These are phyloP conservation scores for Drosophila greeni DNA, from an alignment of 2,888 invertebrate genomes.

Conservation along the genomic window DNA sequence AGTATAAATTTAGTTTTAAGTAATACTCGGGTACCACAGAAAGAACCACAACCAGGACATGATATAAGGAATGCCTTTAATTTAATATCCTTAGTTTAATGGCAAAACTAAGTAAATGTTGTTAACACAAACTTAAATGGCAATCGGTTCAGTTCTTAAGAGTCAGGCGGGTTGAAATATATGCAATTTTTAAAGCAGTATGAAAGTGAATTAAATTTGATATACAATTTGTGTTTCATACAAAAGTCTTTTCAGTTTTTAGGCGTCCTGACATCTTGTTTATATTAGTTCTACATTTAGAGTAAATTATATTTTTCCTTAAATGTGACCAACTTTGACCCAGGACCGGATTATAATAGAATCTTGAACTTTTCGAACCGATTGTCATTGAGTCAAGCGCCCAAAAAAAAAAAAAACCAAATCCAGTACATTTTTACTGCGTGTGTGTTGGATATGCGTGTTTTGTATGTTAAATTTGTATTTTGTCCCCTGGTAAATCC, in stretches of 20 bases:
- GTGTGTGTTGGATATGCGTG: slow-evolving; percentile 43
- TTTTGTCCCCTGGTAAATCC: slow-evolving; percentile 36
- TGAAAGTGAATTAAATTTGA: too few relatives aligned
- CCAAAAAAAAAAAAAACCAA: not conserved
- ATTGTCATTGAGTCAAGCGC: slow-evolving; percentile 11
- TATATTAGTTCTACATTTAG: too few relatives aligned
- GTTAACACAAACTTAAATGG: slow-evolving; percentile 6
- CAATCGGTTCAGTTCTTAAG: slow-evolving; percentile 8
- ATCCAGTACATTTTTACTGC: slow-evolving; percentile 12
- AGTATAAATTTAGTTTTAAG: slow-evolving; percentile 23
- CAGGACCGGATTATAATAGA: too few relatives aligned
- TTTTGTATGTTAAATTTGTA: slow-evolving; percentile 35
- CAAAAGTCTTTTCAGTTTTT: too few relatives aligned
- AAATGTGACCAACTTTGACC: too few relatives aligned
- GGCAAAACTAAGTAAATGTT: slow-evolving; percentile 1
- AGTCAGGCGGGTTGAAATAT: too few relatives aligned
- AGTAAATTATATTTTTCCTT: too few relatives aligned
- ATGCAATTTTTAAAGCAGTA: too few relatives aligned
- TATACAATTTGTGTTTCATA: too few relatives aligned
- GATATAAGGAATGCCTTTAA: slow-evolving; percentile 19
- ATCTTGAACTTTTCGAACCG: slow-evolving; percentile 8
- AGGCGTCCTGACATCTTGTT: too few relatives aligned
- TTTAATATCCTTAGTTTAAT: slow-evolving; percentile 10
- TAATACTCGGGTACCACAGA: not conserved
- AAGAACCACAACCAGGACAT: slow-evolving; percentile 1